A percentile compares a stretch with the other conserved stretches of the same genome.
These are phyloP conservation scores for Moxostoma hubbsi DNA, from an alignment of 2,797 vertebrate genomes.

Conservation along the genomic window DNA sequence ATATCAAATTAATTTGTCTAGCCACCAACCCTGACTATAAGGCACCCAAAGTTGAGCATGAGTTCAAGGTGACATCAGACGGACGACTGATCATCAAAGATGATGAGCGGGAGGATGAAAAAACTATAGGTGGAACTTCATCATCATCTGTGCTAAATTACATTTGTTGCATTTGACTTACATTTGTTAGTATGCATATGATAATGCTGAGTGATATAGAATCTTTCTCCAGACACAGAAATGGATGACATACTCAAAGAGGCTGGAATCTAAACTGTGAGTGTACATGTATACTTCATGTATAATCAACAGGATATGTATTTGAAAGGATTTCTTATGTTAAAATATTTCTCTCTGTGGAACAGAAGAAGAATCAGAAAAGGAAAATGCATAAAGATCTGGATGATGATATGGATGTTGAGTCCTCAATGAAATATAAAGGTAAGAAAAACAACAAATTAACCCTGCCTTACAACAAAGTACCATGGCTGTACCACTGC, in stretches of 20 bases:
- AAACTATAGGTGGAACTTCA: slow-evolving; percentile 67
- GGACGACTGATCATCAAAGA: slow-evolving; percentile 93
- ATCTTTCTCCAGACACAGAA: slow-evolving; percentile 73
- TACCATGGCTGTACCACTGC: background rate
- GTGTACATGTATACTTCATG: slow-evolving; percentile 59
- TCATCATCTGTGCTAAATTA: background rate
- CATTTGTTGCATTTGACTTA: no score
- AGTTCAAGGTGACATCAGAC: slow-evolving; percentile 90
- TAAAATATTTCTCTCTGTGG: slow-evolving; percentile 2
- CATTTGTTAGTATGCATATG: background rate
- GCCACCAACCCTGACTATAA: slow-evolving; percentile 87
- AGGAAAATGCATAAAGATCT: slow-evolving; percentile 73
- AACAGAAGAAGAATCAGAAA: slow-evolving; percentile 87
- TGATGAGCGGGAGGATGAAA: slow-evolving; percentile 74
- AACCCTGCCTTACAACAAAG: background rate
- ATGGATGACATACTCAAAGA: slow-evolving; percentile 89
- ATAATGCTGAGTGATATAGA: background rate
- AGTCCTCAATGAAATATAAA: slow-evolving; percentile 83
- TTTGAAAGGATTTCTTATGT: no score
- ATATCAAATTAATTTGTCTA: slow-evolving; percentile 59
- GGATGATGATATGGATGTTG: slow-evolving; percentile 81
- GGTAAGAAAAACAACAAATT: slow-evolving; percentile 67
- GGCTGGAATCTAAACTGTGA: slow-evolving; percentile 85
- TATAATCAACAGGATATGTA: background rate
- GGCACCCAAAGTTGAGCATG: slow-evolving; percentile 78